Percentiles rank a stretch among this genome's conserved stretches.
phyloP scores from a whole-genome alignment of 2,113 vertebrate genomes.

The Nannospalax galili region DNA sequence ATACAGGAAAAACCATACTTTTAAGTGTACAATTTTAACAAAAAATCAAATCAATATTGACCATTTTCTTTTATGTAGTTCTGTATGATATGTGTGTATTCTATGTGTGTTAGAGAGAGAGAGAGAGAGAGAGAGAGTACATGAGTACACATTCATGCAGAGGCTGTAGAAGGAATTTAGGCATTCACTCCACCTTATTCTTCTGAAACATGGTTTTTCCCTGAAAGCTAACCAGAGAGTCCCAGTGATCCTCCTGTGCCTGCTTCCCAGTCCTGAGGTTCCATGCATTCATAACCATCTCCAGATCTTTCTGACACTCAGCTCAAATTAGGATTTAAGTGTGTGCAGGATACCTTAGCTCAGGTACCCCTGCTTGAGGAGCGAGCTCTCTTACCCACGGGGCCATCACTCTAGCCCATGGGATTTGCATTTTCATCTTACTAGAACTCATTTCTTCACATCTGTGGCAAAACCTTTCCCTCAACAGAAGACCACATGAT shows the following conservation, averaged over 20 bases:
- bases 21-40: not conserved
- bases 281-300: not conserved
- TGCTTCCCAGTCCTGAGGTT: not conserved
- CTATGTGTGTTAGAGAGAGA: not conserved
- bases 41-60: not conserved
- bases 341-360: not conserved
- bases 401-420: not conserved
- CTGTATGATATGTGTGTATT: not conserved
- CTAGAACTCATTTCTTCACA: fast-evolving
- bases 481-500: not conserved
- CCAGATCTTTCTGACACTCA: too few relatives aligned
- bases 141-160: not conserved
- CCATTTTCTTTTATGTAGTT: not conserved
- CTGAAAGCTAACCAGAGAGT: too few relatives aligned
- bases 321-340: not conserved
- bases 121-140: too few relatives aligned
- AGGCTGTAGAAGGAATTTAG: too few relatives aligned
- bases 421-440: not conserved
- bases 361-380: not conserved
- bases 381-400: too few relatives aligned
- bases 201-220: not conserved
- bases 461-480: not conserved
- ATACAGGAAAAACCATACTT: not conserved
- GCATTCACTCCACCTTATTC: not conserved
- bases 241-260: too few relatives aligned